Evolutionary conservation across 2,113 vertebrate genomes (phyloP), one percentile per base, ranked within the genome.

Genomic region (Python bivittatus): DNA sequence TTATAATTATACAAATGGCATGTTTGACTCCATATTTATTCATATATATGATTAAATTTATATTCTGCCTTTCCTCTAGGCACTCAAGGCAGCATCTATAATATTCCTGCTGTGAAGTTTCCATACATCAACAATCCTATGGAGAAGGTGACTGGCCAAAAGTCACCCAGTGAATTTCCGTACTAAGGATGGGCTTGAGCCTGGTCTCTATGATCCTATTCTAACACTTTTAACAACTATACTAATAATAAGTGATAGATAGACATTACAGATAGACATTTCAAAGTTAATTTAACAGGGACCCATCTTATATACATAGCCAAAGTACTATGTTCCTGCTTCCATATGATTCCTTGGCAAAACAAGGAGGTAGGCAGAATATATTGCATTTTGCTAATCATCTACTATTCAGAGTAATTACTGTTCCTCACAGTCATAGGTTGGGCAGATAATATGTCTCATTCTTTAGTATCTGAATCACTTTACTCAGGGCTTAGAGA

Each of bases 401-500:
- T 64, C 58, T 88, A 29, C 42, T 48, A 23, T 44, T 64, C 88
- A 48, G 57, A 15, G 6, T 48, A 64, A 64, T n/a, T 29, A 42
- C 38, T 48, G 3, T 27, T 88, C 11, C 27, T 6, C 25, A 61
- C 42, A 4, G 25, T 64, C 11, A 9, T 27, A 58, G 8, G 13
- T 33, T 79, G 68, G 38, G 68, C 20, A 79, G 13, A 27, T 61
- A 64, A 61, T 61, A 15, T 8, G 44, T 8, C 33, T 92, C 93
- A 92, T 4, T 11, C 64, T 89, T 94, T 53, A 38, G 52, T 86
- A 94, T 17, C 92, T 53, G 94, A 95, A 58, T 56, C 2, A 54
- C 95, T 95, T 96, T 95, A 86, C 92, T 95, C 86, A 83, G 92
- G 93, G 12, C 52, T 86, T 54, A 53, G 54, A 86, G 27, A 54